phyloP scores from a whole-genome alignment of 2,888 invertebrate genomes.

The Chrysomela aeneicollis region DNA sequence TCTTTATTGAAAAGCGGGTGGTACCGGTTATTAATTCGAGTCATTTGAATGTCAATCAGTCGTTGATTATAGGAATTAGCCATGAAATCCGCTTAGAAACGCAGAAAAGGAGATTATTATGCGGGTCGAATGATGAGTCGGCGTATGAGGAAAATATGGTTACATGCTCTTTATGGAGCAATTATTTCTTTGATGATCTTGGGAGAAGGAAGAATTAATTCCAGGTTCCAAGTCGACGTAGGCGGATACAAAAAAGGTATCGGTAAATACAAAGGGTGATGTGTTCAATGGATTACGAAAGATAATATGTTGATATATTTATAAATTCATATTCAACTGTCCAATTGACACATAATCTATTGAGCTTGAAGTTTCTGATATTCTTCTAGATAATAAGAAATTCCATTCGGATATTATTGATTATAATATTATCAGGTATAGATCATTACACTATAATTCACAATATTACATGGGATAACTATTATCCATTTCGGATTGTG shows the following conservation, averaged over 20 bases:
- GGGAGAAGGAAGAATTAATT: background rate
- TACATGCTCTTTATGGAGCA: conserved; percentile 2
- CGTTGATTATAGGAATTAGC: conserved; percentile 47
- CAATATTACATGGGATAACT: too few relatives aligned
- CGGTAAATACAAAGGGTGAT: background rate
- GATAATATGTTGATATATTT: too few relatives aligned
- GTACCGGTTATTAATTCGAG: conserved; percentile 45
- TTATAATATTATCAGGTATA: too few relatives aligned
- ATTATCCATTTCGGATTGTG: too few relatives aligned
- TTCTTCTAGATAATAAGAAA: too few relatives aligned
- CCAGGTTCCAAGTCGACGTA: background rate
- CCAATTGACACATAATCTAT: too few relatives aligned
- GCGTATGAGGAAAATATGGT: conserved; percentile 1
- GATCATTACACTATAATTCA: too few relatives aligned
- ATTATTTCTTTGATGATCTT: background rate
- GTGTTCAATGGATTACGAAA: background rate
- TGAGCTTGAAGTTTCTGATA: too few relatives aligned
- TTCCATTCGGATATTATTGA: too few relatives aligned
- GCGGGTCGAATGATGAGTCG: conserved; percentile 6
- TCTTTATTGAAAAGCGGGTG: conserved; percentile 54
- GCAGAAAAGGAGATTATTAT: conserved; percentile 12
- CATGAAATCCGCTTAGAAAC: conserved; percentile 16
- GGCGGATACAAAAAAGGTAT: background rate
- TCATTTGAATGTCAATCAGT: conserved; percentile 49
- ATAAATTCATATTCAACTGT: too few relatives aligned